Conservation (phyloP, 2,888 invertebrate genomes). For the Cinara cedri region DNA sequence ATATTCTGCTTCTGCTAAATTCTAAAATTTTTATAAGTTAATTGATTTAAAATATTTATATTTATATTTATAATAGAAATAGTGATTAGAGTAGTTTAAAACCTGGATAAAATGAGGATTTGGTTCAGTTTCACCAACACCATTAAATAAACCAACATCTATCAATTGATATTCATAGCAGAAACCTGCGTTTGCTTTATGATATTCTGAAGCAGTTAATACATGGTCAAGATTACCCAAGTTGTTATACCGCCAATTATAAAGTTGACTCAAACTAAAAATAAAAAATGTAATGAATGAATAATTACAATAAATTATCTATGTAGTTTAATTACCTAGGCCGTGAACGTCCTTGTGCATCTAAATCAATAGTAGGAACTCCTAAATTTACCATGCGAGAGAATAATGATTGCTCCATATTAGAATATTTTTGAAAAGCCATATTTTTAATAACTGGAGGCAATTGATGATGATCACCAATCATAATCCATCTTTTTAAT, state of each 20-base stretch:
- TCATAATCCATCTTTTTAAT: conserved; percentile 99
- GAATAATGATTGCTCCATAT: conserved; percentile 99
- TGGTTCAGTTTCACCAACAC: conserved; percentile 95
- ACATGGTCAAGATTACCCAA: conserved; percentile 95
- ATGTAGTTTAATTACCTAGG: conserved; percentile 68
- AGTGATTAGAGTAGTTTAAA: too few species aligned
- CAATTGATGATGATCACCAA: conserved; percentile 98
- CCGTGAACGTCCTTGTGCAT: conserved; percentile 95
- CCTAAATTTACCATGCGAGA: conserved; percentile 94
- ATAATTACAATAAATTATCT: conserved; percentile 17
- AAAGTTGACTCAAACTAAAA: conserved; percentile 84
- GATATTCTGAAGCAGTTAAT: conserved; percentile 80
- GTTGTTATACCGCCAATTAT: conserved; percentile 95
- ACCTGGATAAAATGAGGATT: conserved; percentile 98
- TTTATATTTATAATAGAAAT: too few species aligned
- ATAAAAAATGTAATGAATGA: conserved; percentile 50
- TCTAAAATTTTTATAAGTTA: conserved; percentile 65
- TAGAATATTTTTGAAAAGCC: conserved; percentile 99
- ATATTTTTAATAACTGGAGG: conserved; percentile 99
- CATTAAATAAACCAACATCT: conserved; percentile 96
- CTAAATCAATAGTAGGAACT: conserved; percentile 95
- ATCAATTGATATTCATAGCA: conserved; percentile 91
- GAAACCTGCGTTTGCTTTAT: conserved; percentile 90
- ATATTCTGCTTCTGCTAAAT: conserved; percentile 90
- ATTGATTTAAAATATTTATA: conserved; percentile 2